Evolutionary conservation across 2,797 vertebrate species (phyloP).

Genomic region (Myotis vivesi): DNA sequence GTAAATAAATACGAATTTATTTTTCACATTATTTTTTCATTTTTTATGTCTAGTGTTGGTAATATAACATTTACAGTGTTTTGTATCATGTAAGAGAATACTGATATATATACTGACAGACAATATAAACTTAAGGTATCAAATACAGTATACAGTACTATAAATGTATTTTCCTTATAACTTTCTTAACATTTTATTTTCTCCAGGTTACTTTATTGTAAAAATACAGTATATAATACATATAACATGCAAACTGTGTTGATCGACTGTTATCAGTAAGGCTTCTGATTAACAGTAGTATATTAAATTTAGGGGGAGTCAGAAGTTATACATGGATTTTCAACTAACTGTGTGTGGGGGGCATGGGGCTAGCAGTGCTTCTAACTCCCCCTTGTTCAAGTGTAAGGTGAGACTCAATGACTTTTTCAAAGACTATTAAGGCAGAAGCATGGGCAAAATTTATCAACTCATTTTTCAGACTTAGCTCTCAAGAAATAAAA

Average conservation of each 20-base stretch:
- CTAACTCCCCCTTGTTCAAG: not conserved
- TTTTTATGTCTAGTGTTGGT: not conserved
- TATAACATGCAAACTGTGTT: not conserved
- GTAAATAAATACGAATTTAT: not conserved
- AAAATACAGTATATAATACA: not conserved
- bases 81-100: not conserved
- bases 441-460: not conserved
- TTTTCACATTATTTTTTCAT: not conserved
- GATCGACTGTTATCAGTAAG: not conserved
- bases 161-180: not conserved
- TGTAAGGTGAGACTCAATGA: not conserved
- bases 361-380: not conserved
- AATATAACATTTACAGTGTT: not conserved
- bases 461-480: slow-evolving; percentile 10
- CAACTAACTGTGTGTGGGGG: not conserved
- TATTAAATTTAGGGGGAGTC: not conserved
- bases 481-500: slow-evolving; percentile 28
- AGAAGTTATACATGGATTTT: not conserved
- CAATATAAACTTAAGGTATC: not conserved
- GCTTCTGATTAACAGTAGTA: not conserved
- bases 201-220: not conserved
- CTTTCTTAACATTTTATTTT: not conserved
- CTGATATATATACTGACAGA: not conserved
- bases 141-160: not conserved
- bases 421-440: not conserved